Conservation (phyloP, 2,888 invertebrate species). For the Coronaproctus castanopsis region DNA sequence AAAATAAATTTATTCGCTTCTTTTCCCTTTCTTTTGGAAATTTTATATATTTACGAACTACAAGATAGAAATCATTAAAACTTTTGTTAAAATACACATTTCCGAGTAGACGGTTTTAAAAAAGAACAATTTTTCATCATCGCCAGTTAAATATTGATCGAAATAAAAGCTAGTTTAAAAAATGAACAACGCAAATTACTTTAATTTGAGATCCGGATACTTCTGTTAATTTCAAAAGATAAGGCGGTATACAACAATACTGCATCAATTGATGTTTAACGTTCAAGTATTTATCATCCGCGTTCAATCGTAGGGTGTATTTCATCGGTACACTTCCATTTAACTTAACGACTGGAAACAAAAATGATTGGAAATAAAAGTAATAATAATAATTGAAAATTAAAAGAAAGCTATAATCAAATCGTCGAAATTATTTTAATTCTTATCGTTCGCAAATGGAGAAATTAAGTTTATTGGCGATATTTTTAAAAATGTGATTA, state of each 20-base stretch:
- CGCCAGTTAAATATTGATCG: too few relatives aligned
- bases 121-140: not conserved
- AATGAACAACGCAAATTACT: constrained; percentile 15
- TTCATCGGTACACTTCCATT: constrained; percentile 66
- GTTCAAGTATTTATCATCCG: constrained; percentile 58
- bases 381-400: constrained; percentile 1
- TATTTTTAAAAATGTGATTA: too few relatives aligned
- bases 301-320: constrained; percentile 63
- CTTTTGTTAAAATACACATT: not conserved
- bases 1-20: too few relatives aligned
- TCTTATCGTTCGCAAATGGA: too few relatives aligned
- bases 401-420: too few relatives aligned
- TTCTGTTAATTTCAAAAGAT: constrained; percentile 49
- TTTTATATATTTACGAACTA: too few relatives aligned
- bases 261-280: constrained; percentile 48
- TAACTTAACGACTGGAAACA: constrained; percentile 41
- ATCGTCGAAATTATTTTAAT: too few relatives aligned
- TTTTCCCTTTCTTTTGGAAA: too few relatives aligned
- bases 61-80: not conserved
- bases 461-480: too few relatives aligned
- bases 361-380: constrained; percentile 3
- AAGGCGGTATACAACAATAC: constrained; percentile 37
- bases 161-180: not conserved
- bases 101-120: not conserved
- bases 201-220: constrained; percentile 47